phyloP scores from a whole-genome alignment of 2,888 invertebrate genomes.

The Rosalia funebris region DNA sequence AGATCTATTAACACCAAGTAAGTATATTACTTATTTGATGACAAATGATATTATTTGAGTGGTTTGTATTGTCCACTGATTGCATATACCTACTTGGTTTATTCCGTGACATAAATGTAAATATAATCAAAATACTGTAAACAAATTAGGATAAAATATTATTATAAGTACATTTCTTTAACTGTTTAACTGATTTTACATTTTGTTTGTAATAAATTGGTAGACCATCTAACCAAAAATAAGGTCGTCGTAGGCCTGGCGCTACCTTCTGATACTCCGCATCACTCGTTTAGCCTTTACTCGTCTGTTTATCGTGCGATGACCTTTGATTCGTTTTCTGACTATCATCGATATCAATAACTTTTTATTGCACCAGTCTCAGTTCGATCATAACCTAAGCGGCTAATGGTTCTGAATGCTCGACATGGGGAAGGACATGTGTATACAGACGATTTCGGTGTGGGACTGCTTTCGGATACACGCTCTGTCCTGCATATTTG shows the following conservation, averaged over 20 bases:
- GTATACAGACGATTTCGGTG: constrained; percentile 65
- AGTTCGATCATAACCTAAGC: constrained; percentile 11
- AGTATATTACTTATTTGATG: too few relatives aligned
- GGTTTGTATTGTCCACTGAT: too few relatives aligned
- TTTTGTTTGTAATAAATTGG: too few relatives aligned
- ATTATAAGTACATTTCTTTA: too few relatives aligned
- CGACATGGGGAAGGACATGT: constrained; percentile 38
- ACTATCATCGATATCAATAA: constrained; percentile 26
- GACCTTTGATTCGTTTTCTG: constrained; percentile 42
- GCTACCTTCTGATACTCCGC: constrained; percentile 8
- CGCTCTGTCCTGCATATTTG: constrained; percentile 65
- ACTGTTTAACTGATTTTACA: too few relatives aligned
- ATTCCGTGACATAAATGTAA: too few relatives aligned
- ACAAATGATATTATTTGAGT: too few relatives aligned
- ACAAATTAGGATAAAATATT: too few relatives aligned
- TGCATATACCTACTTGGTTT: too few relatives aligned
- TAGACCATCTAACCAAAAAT: too few relatives aligned
- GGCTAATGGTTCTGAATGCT: not conserved
- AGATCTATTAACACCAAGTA: too few relatives aligned
- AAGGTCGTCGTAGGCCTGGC: constrained; percentile 6
- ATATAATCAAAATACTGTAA: too few relatives aligned
- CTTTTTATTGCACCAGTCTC: constrained; percentile 14
- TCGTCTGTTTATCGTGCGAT: constrained; percentile 33
- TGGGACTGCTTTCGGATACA: constrained; percentile 65
- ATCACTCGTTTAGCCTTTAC: not conserved